These are phyloP conservation scores for Lipotes vexillifer DNA, from an alignment of 2,113 vertebrate genomes.

Conservation along the genomic window DNA sequence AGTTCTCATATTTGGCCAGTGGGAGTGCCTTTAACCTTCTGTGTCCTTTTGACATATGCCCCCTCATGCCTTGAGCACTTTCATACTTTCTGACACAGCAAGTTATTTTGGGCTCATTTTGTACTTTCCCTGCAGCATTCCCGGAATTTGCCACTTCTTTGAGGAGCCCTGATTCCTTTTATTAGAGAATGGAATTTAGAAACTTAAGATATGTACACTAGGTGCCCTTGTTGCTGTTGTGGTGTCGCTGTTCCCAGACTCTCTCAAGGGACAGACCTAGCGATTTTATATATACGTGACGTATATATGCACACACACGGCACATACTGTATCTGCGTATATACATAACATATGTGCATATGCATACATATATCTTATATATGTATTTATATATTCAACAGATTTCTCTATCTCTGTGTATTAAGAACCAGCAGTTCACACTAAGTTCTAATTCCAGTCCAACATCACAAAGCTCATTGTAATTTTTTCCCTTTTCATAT, in stretches of 20 bases:
- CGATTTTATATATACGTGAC: not conserved
- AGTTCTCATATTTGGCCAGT: not conserved
- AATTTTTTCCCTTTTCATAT: not conserved
- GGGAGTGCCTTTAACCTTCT: not conserved
- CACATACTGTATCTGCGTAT: not conserved
- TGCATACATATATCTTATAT: not conserved
- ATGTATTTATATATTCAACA: not conserved
- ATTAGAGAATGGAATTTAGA: not conserved
- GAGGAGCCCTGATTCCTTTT: not conserved
- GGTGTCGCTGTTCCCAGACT: not conserved
- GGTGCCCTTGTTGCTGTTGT: not conserved
- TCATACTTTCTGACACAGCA: not conserved
- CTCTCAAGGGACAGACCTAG: not conserved
- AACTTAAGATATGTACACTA: not conserved
- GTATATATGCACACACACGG: too few species aligned
- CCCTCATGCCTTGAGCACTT: not conserved
- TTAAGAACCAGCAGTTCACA: not conserved
- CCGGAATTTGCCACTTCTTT: not conserved
- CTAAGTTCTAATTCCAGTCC: not conserved
- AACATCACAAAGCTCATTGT: not conserved
- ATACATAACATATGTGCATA: not conserved
- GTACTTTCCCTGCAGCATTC: not conserved
- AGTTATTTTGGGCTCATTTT: not conserved
- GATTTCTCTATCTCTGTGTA: not conserved
- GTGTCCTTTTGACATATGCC: not conserved